Conservation (phyloP, 1,140 invertebrate genomes). For the Adelges cooleyi region DNA sequence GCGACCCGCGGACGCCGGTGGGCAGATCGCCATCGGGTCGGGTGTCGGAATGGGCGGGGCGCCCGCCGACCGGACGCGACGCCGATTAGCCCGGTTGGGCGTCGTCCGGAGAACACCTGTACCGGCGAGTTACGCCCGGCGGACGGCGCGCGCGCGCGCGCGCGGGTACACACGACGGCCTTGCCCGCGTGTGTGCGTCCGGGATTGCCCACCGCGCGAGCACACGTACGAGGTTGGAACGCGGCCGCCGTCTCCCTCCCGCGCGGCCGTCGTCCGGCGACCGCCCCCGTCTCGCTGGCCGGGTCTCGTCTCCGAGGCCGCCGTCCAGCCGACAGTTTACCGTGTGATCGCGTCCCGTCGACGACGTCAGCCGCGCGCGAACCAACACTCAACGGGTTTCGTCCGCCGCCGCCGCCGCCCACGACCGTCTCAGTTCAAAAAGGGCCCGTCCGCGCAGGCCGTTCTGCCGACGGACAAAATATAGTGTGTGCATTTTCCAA, state of each 20-base stretch:
- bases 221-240: too few relatives aligned
- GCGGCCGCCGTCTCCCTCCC: background rate
- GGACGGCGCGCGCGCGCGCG: background rate
- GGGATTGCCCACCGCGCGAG: background rate
- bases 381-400: too few relatives aligned
- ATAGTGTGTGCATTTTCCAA: too few relatives aligned
- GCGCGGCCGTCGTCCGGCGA: background rate
- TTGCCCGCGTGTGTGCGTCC: background rate
- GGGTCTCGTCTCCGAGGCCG: background rate
- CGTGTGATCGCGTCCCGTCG: slow-evolving; percentile 12
- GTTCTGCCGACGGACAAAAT: too few relatives aligned
- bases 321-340: background rate
- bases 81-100: background rate
- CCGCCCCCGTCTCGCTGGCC: background rate
- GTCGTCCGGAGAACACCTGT: background rate
- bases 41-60: background rate
- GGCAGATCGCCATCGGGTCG: background rate
- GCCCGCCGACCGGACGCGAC: background rate
- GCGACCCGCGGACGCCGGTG: background rate
- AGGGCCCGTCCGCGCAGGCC: too few relatives aligned
- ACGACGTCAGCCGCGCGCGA: background rate
- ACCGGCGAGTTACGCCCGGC: background rate
- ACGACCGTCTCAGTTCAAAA: too few relatives aligned
- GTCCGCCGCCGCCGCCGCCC: too few relatives aligned
- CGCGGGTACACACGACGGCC: too few relatives aligned